phyloP scores from a whole-genome alignment of 1,140 invertebrate species.

The Listronotus bonariensis region DNA sequence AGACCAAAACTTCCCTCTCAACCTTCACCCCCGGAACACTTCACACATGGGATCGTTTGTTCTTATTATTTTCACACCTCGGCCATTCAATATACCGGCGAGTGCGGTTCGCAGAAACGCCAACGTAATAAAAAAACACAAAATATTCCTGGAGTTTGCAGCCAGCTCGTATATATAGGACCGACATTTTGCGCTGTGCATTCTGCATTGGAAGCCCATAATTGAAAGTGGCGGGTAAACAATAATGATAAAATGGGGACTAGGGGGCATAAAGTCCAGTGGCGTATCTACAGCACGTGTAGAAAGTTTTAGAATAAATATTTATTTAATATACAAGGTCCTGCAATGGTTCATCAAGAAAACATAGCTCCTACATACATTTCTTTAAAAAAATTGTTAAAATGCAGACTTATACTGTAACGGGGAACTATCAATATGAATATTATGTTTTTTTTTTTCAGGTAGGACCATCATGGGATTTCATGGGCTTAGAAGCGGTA shows the following conservation, averaged over 20 bases:
- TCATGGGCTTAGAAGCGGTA: too few relatives aligned
- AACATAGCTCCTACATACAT: too few relatives aligned
- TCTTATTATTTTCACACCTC: constrained; percentile 29
- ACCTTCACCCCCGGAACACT: constrained; percentile 4
- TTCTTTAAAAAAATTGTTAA: too few relatives aligned
- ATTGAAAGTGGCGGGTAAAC: constrained; percentile 19
- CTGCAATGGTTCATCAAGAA: too few relatives aligned
- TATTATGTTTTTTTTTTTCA: too few relatives aligned
- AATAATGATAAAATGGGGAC: constrained; percentile 19
- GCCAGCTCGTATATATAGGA: not conserved
- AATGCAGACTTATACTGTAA: too few relatives aligned
- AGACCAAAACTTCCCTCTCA: not conserved
- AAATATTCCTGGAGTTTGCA: constrained; percentile 19
- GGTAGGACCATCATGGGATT: too few relatives aligned
- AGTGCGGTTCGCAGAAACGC: not conserved
- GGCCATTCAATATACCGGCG: constrained; percentile 20
- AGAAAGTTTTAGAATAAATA: too few relatives aligned
- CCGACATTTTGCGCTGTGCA: constrained; percentile 19
- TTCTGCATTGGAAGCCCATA: constrained; percentile 25
- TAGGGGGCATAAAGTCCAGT: not conserved
- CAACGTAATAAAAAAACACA: constrained; percentile 5
- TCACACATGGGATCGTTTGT: constrained; percentile 23
- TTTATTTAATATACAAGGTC: too few relatives aligned
- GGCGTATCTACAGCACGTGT: not conserved
- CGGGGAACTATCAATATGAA: too few relatives aligned